Evolutionary conservation across 2,113 vertebrate genomes (phyloP).

Genomic region (Dromas ardeola): DNA sequence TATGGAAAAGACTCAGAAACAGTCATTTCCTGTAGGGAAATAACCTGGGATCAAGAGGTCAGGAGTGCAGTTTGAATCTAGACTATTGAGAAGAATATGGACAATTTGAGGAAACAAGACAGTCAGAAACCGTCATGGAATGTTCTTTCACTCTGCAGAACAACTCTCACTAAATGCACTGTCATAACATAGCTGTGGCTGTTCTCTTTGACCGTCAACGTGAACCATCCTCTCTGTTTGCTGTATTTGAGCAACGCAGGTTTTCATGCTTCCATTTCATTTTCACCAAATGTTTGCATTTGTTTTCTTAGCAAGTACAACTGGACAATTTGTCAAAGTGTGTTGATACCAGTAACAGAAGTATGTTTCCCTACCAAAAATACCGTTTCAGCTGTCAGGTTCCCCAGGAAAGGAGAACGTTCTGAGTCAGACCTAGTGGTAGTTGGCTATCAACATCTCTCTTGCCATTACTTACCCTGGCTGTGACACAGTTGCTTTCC

Average conservation of each 20-base stretch:
- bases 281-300: not conserved
- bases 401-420: not conserved
- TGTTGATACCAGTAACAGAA: not conserved
- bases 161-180: not conserved
- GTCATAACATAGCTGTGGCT: not conserved
- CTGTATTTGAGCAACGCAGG: not conserved
- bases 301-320: not conserved
- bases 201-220: not conserved
- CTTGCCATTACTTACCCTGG: not conserved
- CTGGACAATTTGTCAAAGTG: not conserved
- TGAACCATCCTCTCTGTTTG: not conserved
- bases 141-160: not conserved
- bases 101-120: not conserved
- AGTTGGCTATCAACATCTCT: not conserved
- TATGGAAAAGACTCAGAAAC: not conserved
- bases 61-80: not conserved
- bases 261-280: not conserved
- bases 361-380: not conserved
- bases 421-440: not conserved
- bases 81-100: not conserved
- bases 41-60: not conserved
- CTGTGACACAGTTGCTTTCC: not conserved
- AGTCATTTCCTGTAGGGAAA: not conserved
- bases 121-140: not conserved
- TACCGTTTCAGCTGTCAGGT: not conserved